Evolutionary conservation across 2,888 invertebrate species (phyloP).

Genomic region (Nomada lathburiana): DNA sequence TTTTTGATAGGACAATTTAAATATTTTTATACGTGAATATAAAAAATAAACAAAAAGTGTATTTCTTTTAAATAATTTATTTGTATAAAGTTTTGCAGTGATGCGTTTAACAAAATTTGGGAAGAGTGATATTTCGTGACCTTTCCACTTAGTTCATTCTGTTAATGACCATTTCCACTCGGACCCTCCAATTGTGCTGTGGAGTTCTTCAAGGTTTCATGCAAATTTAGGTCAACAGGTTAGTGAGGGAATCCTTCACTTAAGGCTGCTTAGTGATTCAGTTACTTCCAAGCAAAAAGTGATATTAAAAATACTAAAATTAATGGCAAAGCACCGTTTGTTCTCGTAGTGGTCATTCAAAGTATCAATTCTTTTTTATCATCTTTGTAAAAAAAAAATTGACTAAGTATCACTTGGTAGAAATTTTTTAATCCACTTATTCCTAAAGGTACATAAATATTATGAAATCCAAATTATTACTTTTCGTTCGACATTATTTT

Average conservation of each 20-base stretch:
- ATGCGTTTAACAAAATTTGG: too few relatives aligned
- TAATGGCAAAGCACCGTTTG: background rate
- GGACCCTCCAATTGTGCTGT: background rate
- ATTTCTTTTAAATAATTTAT: background rate
- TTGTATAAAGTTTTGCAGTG: too few relatives aligned
- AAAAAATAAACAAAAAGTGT: too few relatives aligned
- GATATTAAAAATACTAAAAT: background rate
- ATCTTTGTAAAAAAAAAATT: background rate
- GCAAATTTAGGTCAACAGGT: conserved; percentile 26
- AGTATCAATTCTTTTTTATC: background rate
- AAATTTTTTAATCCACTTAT: background rate
- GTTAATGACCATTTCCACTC: background rate
- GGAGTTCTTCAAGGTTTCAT: conserved; percentile 6
- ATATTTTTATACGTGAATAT: background rate
- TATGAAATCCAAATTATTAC: background rate
- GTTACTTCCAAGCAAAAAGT: background rate
- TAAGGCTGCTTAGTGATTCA: background rate
- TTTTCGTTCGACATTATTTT: background rate
- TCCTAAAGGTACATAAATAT: background rate
- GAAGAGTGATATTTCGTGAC: too few relatives aligned
- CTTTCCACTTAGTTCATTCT: background rate
- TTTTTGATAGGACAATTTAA: background rate
- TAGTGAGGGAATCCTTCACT: conserved; percentile 4
- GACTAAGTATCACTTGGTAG: background rate
- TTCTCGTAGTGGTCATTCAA: background rate